These are phyloP conservation scores for Drosophila nr. fundita DNA, from an alignment of 2,888 invertebrate genomes.

Conservation along the genomic window DNA sequence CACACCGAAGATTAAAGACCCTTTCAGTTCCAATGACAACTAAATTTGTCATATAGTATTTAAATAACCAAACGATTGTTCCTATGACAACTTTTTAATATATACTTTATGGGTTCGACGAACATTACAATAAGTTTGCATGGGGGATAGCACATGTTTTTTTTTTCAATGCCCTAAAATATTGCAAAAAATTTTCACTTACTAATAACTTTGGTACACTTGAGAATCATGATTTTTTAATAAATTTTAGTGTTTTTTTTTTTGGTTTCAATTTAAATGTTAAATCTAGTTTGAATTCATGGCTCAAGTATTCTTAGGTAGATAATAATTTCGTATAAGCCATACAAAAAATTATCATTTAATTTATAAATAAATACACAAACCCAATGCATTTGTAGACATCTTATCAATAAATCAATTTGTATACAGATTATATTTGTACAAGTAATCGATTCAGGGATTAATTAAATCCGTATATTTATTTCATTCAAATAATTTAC, in stretches of 20 bases:
- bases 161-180: not conserved
- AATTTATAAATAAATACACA: not conserved
- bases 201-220: not conserved
- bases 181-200: too few species aligned
- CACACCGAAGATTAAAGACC: not conserved
- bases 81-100: not conserved
- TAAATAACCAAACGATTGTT: not conserved
- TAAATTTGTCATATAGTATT: not conserved
- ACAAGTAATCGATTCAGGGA: not conserved
- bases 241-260: not conserved
- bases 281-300: not conserved
- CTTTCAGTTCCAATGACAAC: not conserved
- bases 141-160: not conserved
- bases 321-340: not conserved
- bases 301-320: not conserved
- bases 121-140: too few species aligned
- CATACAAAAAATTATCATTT: not conserved
- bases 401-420: not conserved
- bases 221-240: not conserved
- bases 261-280: not conserved
- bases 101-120: not conserved
- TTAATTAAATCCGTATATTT: not conserved
- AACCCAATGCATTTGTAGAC: not conserved
- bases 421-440: constrained; percentile 5
- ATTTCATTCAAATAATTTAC: not conserved